Percentiles rank a stretch among this genome's conserved stretches.
Conservation (phyloP, 1,140 invertebrate genomes). For the Hormaphis cornu region DNA sequence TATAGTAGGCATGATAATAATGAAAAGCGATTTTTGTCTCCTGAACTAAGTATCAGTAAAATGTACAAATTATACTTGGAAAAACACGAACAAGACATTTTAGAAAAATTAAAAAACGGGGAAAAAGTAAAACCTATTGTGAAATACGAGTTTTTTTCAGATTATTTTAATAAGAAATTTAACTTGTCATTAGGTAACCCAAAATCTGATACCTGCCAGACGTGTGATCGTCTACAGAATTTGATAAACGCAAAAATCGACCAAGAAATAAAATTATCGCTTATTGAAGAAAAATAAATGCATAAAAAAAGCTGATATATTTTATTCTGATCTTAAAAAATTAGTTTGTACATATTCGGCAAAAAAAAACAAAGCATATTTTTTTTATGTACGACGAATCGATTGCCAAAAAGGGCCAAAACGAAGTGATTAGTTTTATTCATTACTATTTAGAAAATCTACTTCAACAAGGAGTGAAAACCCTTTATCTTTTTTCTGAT, state of each 20-base stretch:
- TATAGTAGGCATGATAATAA: not conserved
- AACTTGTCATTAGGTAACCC: not conserved
- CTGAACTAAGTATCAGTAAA: not conserved
- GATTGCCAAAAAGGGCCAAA: not conserved
- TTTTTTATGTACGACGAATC: not conserved
- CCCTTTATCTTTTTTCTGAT: not conserved
- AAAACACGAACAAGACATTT: not conserved
- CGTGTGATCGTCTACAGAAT: not conserved
- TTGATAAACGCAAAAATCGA: not conserved
- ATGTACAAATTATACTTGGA: not conserved
- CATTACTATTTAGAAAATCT: not conserved
- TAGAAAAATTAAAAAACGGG: not conserved
- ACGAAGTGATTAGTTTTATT: not conserved
- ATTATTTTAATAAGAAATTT: not conserved
- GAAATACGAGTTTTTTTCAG: not conserved
- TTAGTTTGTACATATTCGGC: not conserved
- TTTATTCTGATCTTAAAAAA: not conserved
- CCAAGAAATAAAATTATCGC: not conserved
- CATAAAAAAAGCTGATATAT: not conserved
- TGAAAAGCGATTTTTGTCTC: not conserved
- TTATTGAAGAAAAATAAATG: not conserved
- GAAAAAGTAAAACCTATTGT: not conserved
- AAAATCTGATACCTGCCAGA: constrained; percentile 35
- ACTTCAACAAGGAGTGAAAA: not conserved
- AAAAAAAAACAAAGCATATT: not conserved